Conservation (phyloP, 2,113 vertebrate species). For the Promerops cafer region DNA sequence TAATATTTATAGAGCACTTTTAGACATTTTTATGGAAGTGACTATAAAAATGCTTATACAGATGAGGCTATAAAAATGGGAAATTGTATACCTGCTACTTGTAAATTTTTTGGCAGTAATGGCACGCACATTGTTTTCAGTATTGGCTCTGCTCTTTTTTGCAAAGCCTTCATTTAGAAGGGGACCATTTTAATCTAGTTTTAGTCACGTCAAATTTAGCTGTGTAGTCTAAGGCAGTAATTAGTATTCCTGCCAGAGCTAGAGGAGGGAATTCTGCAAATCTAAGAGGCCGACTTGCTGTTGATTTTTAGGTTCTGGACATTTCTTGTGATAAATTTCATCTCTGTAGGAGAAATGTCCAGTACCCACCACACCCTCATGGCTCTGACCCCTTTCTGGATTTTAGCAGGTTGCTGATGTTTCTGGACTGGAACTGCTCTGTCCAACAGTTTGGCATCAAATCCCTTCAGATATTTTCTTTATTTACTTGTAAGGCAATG, state of each 20-base stretch:
- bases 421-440: not conserved
- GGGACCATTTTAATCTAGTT: not conserved
- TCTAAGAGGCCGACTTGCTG: not conserved
- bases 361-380: not conserved
- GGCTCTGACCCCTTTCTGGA: not conserved
- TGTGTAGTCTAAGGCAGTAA: not conserved
- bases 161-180: not conserved
- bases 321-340: not conserved
- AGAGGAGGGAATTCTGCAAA: not conserved
- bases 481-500: not conserved
- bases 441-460: not conserved
- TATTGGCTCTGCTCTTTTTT: not conserved
- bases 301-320: not conserved
- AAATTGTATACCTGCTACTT: slow-evolving; percentile 10
- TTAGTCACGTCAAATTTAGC: not conserved
- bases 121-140: not conserved
- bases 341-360: not conserved
- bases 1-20: slow-evolving; percentile 27
- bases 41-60: slow-evolving; percentile 19
- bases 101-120: not conserved
- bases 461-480: not conserved
- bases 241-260: not conserved
- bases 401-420: not conserved
- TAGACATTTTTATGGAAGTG: slow-evolving; percentile 4
- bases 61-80: slow-evolving; percentile 10